These are phyloP conservation scores for Melanaphis sacchari DNA, from an alignment of 1,140 invertebrate species.

Conservation along the genomic window DNA sequence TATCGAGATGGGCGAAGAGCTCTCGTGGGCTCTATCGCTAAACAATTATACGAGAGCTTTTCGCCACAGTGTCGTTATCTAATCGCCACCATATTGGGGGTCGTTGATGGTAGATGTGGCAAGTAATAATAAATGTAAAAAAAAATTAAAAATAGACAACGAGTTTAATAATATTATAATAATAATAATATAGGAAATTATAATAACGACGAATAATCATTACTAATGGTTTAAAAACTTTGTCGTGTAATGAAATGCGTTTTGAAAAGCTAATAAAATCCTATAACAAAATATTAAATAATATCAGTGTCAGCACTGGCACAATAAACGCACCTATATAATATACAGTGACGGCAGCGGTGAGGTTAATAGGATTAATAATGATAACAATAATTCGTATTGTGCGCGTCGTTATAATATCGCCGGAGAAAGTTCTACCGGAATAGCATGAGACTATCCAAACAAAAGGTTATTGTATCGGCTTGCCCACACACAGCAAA, in stretches of 20 bases:
- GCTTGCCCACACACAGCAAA: background rate
- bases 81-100: background rate
- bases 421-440: background rate
- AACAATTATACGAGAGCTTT: background rate
- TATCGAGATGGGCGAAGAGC: background rate
- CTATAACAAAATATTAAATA: background rate
- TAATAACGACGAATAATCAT: background rate
- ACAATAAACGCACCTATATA: background rate
- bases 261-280: background rate
- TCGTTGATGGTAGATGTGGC: no score
- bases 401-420: background rate
- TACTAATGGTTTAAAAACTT: background rate
- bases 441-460: background rate
- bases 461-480: constrained; percentile 9
- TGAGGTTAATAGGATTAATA: background rate
- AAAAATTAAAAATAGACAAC: background rate
- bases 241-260: background rate
- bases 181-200: background rate
- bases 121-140: background rate
- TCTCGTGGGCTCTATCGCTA: background rate
- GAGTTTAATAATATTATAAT: background rate
- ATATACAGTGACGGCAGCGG: no score
- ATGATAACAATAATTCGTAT: constrained; percentile 15
- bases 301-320: background rate
- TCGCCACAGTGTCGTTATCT: background rate